Conservation (phyloP, 2,888 invertebrate genomes). For the Limnephilus rhombicus region DNA sequence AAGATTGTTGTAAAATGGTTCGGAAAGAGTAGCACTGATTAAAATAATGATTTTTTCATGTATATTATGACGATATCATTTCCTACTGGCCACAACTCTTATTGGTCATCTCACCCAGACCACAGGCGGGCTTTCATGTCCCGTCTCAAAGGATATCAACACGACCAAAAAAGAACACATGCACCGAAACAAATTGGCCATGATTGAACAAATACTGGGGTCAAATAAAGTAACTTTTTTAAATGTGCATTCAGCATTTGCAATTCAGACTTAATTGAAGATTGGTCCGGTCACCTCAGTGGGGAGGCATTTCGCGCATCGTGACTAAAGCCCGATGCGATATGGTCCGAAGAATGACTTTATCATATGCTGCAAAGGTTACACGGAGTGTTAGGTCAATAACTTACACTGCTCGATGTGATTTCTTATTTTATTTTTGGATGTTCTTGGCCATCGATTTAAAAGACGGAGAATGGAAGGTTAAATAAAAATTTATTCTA, state of each 20-base stretch:
- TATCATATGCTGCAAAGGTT: background rate
- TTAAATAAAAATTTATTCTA: too few relatives aligned
- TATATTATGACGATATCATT: background rate
- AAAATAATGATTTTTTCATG: background rate
- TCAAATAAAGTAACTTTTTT: constrained; percentile 46
- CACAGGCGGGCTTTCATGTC: background rate
- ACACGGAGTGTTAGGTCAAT: background rate
- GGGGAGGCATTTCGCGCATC: background rate
- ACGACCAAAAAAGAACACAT: background rate
- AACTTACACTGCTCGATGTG: background rate
- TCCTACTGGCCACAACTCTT: background rate
- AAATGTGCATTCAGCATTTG: constrained; percentile 46
- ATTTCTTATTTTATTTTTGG: background rate
- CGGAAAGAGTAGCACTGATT: background rate
- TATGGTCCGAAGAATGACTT: background rate
- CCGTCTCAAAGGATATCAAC: background rate
- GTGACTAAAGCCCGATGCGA: background rate
- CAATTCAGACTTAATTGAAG: constrained; percentile 47
- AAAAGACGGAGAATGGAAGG: too few relatives aligned
- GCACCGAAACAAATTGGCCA: constrained; percentile 35
- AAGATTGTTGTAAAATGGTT: background rate
- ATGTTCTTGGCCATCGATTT: background rate
- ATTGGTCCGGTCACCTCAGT: constrained; percentile 32
- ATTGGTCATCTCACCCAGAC: background rate
- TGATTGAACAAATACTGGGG: constrained; percentile 38